Base-by-base conservation (phyloP, 2,888 invertebrate species). In the Agrochola lota region DNA sequence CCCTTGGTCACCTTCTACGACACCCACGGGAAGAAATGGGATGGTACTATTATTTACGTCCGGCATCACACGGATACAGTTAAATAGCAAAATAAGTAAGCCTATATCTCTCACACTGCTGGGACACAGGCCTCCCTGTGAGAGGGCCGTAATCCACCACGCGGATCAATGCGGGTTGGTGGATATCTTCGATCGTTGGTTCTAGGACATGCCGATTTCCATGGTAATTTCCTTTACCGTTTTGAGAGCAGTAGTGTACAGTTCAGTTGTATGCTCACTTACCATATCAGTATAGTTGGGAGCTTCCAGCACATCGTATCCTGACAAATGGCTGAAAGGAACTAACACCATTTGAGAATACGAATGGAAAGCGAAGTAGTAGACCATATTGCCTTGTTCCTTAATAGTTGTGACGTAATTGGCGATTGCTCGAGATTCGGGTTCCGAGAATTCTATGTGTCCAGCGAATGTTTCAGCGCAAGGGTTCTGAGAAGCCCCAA, bases 351-450 rank as follows among this genome's bases (percentile, higher is more conserved):
- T 91, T 84, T 97, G 97, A 0, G 97, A 96, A 89, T 94, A 97
- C 0, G 97, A 97, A 88, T 97, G 97, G 84, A 97, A 95, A 0
- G 97, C 95, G 12, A 97, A 91, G 87, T 97, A 97, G 78, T 97
- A 96, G 0, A 96, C 88, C 35, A 96, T 79, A 1, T 91, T 84
- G 1, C 94, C 94, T 77, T 91, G 80, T 0, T 77, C 40, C 9
- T 91, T 90, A 7, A 96, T 84, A 1, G 71, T 75, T 0, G 71
- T 70, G 1, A 97, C 94, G 81, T 96, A 97, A 52, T 93, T 89
- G 0, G 93, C 90, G 2, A 97, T 93, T 0, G 96, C 95, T 68
- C 89, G 87, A 0, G 97, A 93, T 88, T 97, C 97, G 0, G 95
- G 95, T 85, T 97, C 97, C 0, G 97, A 97, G 77, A 96, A 97